Evolutionary conservation across 2,888 invertebrate species (phyloP), one percentile per base, ranked within the genome.

Genomic region (Caenorhabditis sp.): DNA sequence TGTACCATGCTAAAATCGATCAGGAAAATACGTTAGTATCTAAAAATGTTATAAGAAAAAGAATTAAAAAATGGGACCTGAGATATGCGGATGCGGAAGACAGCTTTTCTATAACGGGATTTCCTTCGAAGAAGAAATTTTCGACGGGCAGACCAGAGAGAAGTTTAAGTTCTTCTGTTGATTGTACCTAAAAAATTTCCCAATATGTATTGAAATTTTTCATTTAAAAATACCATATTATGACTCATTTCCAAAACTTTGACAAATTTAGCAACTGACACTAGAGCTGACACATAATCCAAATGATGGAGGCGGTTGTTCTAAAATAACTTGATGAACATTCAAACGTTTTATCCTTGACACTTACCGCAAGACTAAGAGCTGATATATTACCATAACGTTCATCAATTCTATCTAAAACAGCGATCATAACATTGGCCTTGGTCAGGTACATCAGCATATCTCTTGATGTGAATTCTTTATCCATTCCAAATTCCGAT

Each of bases 81-180:
- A 77, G 66, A 57, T 78, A 78, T 56, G 67, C 63, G 20, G 75
- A 49, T 49, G 69, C 70, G 31, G 64, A 58, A 23, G 77, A 67
- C 71, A 80, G 75, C n/a, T 60, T 27, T 43, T 81, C 77, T 59
- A 70, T 68, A 21, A 85, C 26, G 26, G 84, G 84, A 61, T 86
- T 86, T 75, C 84, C 84, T 70, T 87, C 87, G 59, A 86, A 77
- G 63, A 79, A 81, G 1, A 87, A 59, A 17, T 69, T 78, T 57
- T 84, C 82, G 21, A 86, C 68, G 17, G 78, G 79, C 67, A 86
- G 73, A 10, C 80, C 78, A 0, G 74, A 43, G 14, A 87, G 72
- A 63, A 84, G 83, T 23, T 73, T 70, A 54, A 87, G 59, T 20
- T 87, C 82, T 21, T 73, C 67, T 14, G 83, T 70, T 14, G 75